Conservation (phyloP, 2,888 invertebrate genomes). For the Cryptophagus acutangulus region DNA sequence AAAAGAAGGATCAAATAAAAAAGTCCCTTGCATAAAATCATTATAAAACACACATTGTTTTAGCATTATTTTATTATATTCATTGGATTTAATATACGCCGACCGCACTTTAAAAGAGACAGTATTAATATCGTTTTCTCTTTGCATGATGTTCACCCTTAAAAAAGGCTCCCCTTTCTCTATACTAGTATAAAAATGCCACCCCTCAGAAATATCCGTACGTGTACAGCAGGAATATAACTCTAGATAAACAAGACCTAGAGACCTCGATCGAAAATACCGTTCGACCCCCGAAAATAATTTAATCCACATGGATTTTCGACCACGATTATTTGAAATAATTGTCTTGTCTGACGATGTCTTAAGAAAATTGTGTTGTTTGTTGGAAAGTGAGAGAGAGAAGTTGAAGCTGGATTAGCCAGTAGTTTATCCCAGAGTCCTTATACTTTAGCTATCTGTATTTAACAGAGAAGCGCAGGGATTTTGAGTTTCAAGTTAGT, state of each 20-base stretch:
- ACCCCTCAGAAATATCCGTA: too few species aligned
- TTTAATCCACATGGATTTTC: slow-evolving; percentile 33
- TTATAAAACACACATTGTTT: neutral
- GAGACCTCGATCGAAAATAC: too few species aligned
- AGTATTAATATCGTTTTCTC: slow-evolving; percentile 26
- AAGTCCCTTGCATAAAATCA: neutral
- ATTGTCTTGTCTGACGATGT: slow-evolving; percentile 34
- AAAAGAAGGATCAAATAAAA: too few species aligned
- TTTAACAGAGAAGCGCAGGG: slow-evolving; percentile 41
- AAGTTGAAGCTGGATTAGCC: slow-evolving; percentile 33
- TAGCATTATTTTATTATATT: slow-evolving; percentile 22
- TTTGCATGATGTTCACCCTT: neutral
- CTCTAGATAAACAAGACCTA: too few species aligned
- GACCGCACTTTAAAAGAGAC: slow-evolving; percentile 26
- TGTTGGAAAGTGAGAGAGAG: too few species aligned
- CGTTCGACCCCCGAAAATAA: too few species aligned
- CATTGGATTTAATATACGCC: slow-evolving; percentile 25
- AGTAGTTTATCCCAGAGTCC: slow-evolving; percentile 27
- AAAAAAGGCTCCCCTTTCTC: slow-evolving; percentile 10
- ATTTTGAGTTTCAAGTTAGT: slow-evolving; percentile 31
- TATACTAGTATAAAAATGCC: too few species aligned
- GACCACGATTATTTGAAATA: slow-evolving; percentile 20
- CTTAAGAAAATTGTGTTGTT: too few species aligned
- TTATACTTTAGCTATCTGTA: slow-evolving; percentile 44
- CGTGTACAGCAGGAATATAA: too few species aligned